These are phyloP conservation scores for Crematogaster levior DNA, from an alignment of 2,888 invertebrate genomes.

Conservation along the genomic window DNA sequence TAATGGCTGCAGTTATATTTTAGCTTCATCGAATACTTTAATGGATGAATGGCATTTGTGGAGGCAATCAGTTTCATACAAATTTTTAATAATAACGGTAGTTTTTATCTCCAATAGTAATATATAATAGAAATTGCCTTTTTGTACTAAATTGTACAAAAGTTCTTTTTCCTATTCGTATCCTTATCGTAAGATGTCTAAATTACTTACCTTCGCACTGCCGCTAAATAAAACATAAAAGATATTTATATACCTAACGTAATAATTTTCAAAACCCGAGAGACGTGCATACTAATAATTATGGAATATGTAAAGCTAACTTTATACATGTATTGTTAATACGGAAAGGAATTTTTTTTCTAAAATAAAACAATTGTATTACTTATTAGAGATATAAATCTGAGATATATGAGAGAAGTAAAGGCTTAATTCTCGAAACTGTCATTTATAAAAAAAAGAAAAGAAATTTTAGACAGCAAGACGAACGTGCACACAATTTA, in stretches of 20 bases:
- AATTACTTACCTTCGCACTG: constrained; percentile 83
- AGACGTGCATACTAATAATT: constrained; percentile 56
- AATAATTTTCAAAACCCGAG: constrained; percentile 67
- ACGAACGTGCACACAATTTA: constrained; percentile 13
- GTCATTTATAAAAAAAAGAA: neutral
- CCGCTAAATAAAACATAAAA: constrained; percentile 82
- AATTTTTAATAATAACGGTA: constrained; percentile 76
- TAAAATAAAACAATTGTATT: constrained; percentile 68
- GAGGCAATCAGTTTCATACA: constrained; percentile 78
- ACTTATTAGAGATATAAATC: constrained; percentile 54
- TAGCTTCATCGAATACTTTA: constrained; percentile 72
- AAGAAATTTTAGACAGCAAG: constrained; percentile 1
- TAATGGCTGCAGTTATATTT: constrained; percentile 61
- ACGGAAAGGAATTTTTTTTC: constrained; percentile 53
- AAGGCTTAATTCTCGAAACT: constrained; percentile 28
- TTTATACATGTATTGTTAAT: constrained; percentile 60
- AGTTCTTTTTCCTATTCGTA: constrained; percentile 59
- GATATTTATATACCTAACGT: constrained; percentile 78
- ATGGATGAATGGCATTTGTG: constrained; percentile 77
- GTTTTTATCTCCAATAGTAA: constrained; percentile 66
- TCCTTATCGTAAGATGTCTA: constrained; percentile 71
- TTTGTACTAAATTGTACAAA: constrained; percentile 79
- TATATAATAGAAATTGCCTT: constrained; percentile 65
- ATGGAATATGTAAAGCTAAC: constrained; percentile 55
- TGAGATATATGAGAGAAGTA: constrained; percentile 36